These are phyloP conservation scores for Mormyrus proboscirostris DNA, from an alignment of 2,797 vertebrate species.

Conservation along the genomic window DNA sequence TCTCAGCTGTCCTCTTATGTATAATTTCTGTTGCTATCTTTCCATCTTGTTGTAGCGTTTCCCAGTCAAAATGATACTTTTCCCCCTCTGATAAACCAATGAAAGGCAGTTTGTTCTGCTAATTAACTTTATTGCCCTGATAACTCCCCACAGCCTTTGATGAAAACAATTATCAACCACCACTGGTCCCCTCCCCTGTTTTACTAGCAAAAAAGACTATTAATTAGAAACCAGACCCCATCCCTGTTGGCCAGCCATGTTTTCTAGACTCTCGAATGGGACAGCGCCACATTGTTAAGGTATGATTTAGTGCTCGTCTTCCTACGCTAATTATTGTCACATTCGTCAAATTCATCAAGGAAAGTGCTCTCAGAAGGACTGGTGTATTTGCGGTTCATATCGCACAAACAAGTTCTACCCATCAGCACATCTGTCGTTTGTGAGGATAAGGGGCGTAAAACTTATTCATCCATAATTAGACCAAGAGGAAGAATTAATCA, in stretches of 20 bases:
- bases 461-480: constrained; percentile 99
- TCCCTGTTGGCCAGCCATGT: constrained; percentile 73
- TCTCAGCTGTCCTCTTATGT: constrained; percentile 68
- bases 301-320: constrained; percentile 99
- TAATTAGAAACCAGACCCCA: constrained; percentile 80
- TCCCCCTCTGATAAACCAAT: constrained; percentile 72
- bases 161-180: constrained; percentile 86
- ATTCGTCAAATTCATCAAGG: constrained; percentile 99
- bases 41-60: constrained; percentile 73
- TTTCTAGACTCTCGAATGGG: constrained; percentile 74
- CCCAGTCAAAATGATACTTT: constrained; percentile 76
- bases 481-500: constrained; percentile 99
- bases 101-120: constrained; percentile 91
- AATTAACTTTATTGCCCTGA: constrained; percentile 99
- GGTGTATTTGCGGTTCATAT: constrained; percentile 96
- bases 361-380: constrained; percentile 94
- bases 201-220: constrained; percentile 66
- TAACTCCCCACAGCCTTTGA: constrained; percentile 97
- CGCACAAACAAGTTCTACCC: constrained; percentile 96
- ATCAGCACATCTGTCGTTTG: constrained; percentile 74
- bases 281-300: constrained; percentile 94
- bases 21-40: constrained; percentile 75
- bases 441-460: constrained; percentile 87
- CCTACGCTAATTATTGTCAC: constrained; percentile 99
- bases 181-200: constrained; percentile 54